Evolutionary conservation across 2,797 vertebrate species (phyloP).

Genomic region (Graptemys geographica): DNA sequence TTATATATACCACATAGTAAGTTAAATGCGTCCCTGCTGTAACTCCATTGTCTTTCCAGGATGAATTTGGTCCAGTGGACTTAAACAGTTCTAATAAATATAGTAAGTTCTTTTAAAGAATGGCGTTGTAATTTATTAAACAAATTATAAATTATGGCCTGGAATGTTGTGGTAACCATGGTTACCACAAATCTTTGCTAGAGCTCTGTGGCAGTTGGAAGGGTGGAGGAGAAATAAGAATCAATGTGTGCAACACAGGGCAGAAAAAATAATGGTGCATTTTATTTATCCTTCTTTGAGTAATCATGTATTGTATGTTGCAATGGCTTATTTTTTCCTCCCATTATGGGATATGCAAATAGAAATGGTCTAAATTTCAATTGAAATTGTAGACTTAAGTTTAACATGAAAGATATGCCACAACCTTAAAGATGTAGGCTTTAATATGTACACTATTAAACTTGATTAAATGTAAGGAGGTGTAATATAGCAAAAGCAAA

Average conservation of each 20-base stretch:
- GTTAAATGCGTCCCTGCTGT: neutral
- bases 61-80: neutral
- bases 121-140: neutral
- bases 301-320: neutral
- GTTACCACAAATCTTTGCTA: neutral
- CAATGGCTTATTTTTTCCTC: neutral
- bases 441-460: neutral
- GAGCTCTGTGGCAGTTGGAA: neutral
- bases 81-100: neutral
- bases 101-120: neutral
- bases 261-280: neutral
- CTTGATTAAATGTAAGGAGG: neutral
- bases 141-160: neutral
- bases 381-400: neutral
- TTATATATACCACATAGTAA: neutral
- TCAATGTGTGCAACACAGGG: neutral
- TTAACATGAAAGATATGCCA: neutral
- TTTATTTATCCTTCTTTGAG: neutral
- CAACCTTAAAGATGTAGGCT: rapidly evolving
- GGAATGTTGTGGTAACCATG: neutral
- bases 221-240: neutral
- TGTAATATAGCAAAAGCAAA: neutral
- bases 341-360: neutral
- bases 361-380: neutral
- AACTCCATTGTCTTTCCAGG: neutral